phyloP scores from a whole-genome alignment of 2,797 vertebrate genomes.

The Chelon labrosus region DNA sequence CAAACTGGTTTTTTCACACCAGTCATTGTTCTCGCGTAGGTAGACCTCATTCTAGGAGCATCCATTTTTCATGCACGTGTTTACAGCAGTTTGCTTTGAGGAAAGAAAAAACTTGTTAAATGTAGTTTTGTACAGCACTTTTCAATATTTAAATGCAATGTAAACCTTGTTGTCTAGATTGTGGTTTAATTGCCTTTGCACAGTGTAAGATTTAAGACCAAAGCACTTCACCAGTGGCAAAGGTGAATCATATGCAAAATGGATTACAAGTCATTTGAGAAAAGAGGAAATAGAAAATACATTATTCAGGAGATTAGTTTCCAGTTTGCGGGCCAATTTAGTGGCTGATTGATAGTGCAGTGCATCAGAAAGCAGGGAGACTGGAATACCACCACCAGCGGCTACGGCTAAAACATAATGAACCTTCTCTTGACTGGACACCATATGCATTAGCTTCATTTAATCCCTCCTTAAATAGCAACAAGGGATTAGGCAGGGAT shows the following conservation, averaged over 20 bases:
- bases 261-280: slow-evolving; percentile 70
- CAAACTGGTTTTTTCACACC: slow-evolving; percentile 71
- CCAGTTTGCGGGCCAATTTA: slow-evolving; percentile 64
- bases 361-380: slow-evolving; percentile 51
- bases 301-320: slow-evolving; percentile 78
- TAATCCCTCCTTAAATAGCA: slow-evolving; percentile 86
- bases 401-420: slow-evolving; percentile 67
- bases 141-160: slow-evolving; percentile 10
- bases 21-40: slow-evolving; percentile 19
- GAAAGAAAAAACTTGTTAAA: too few species aligned
- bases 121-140: background rate
- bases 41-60: slow-evolving; percentile 19
- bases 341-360: slow-evolving; percentile 72
- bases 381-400: slow-evolving; percentile 44
- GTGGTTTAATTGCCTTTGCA: slow-evolving; percentile 4
- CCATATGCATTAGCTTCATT: slow-evolving; percentile 78
- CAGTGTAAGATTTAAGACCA: slow-evolving; percentile 27
- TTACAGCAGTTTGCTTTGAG: background rate
- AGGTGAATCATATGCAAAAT: slow-evolving; percentile 70
- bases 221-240: slow-evolving; percentile 40
- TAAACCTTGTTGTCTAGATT: slow-evolving; percentile 22
- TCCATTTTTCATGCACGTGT: background rate
- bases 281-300: slow-evolving; percentile 54
- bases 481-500: slow-evolving; percentile 82
- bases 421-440: slow-evolving; percentile 78